Evolutionary conservation across 2,113 vertebrate species (phyloP).

Genomic region (Myiozetetes cayanensis): DNA sequence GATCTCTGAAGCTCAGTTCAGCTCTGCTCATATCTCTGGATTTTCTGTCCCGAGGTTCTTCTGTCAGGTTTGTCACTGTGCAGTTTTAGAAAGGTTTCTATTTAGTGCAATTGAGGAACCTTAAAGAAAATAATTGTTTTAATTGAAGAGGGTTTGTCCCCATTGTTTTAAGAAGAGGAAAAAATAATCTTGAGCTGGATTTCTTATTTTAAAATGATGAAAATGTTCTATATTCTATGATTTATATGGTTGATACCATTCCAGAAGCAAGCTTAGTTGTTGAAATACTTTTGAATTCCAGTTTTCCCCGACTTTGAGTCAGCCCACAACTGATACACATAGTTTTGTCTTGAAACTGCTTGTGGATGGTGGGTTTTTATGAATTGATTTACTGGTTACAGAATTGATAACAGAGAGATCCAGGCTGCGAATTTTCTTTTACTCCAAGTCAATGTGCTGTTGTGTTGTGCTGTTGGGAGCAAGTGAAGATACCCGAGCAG

Average conservation of each 20-base stretch:
- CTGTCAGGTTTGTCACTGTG: background rate
- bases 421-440: background rate
- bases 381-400: background rate
- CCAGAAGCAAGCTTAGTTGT: background rate
- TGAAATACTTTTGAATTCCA: no score
- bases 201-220: background rate
- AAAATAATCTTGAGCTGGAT: accelerated
- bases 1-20: background rate
- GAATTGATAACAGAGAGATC: background rate
- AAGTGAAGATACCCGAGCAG: background rate
- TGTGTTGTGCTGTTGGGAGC: background rate
- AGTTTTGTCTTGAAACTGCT: background rate
- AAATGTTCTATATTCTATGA: background rate
- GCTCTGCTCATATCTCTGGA: background rate
- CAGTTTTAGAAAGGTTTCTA: background rate
- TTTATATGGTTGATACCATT: background rate
- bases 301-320: no score
- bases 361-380: background rate
- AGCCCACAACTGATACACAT: accelerated
- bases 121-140: background rate
- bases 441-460: background rate
- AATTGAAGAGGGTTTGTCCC: no score
- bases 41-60: background rate
- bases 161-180: background rate
- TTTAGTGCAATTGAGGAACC: background rate